phyloP scores from a whole-genome alignment of 2,888 invertebrate species.

The Aleiodes testaceus region DNA sequence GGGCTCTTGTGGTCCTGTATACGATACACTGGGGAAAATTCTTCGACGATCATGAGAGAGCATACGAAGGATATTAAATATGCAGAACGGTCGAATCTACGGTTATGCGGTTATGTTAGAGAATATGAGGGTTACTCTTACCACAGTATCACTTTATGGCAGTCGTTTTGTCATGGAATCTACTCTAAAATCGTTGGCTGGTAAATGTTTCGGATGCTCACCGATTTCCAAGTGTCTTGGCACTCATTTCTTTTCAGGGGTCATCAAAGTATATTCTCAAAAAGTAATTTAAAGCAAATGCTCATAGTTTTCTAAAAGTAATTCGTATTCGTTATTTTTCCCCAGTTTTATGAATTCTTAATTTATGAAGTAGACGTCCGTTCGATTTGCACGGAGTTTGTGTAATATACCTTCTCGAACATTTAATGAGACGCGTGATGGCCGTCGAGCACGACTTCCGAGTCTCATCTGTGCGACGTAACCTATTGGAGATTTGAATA shows the following conservation, averaged over 20 bases:
- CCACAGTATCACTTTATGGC: constrained; percentile 58
- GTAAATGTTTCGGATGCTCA: constrained; percentile 3
- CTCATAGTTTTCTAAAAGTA: neutral
- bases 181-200: constrained; percentile 49
- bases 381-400: constrained; percentile 18
- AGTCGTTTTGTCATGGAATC: constrained; percentile 67
- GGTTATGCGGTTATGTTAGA: constrained; percentile 63
- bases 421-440: constrained; percentile 64
- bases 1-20: constrained; percentile 68
- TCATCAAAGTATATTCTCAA: neutral
- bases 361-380: neutral
- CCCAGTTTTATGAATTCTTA: constrained; percentile 3
- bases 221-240: constrained; percentile 18
- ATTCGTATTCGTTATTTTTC: neutral
- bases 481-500: constrained; percentile 69
- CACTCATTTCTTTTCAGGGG: neutral
- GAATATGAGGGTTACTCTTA: constrained; percentile 23
- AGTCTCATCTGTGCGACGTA: constrained; percentile 63
- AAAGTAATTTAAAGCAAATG: neutral
- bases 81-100: constrained; percentile 70
- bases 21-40: constrained; percentile 72
- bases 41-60: constrained; percentile 67
- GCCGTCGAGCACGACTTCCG: constrained; percentile 57
- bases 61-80: constrained; percentile 70
- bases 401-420: constrained; percentile 52